Base-by-base conservation (phyloP, 2,113 vertebrate species). In the Ailurus styani region DNA sequence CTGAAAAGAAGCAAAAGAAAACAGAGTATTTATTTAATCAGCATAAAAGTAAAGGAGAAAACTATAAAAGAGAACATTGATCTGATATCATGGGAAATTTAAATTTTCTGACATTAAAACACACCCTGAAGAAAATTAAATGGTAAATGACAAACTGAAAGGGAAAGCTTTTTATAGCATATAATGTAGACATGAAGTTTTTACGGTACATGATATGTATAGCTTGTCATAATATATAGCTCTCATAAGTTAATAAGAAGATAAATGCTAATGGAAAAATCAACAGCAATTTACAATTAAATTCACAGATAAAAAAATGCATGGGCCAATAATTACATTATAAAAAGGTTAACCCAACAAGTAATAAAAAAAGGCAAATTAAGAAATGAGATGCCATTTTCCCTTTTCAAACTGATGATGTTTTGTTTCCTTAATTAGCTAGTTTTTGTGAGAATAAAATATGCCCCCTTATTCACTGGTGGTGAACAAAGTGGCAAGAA, bases 51-150 rank as follows among this genome's bases (percentile, higher is more conserved):
- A 62, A 94, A 87, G 31, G 68, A 55, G 62, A 66, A 87, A 96
- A 72, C 21, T 75, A 78, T 52, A 73, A 84, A 93, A 93, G 79
- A 81, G 96, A 93, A 73, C 52, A 70, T 29, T 81, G 29, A 95
- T 88, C 42, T 88, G 75, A 13, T 93, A 87, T 52, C 66, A 94
- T 29, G 45, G 91, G 40, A 75, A 79, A 96, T 92, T 92, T 66
- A 82, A 72, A 83, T 96, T 92, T 96, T 84, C 55, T 93, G 90
- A 93, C 84, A 95, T 57, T 95, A 84, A 98, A 92, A 89, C 34
- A 73, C 70, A 70, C 83, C 37, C 83, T 77, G 93, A 95, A 96
- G 85, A 95, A 95, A 95, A 93, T 68, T 66, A 89, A 79, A 68
- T 81, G 42, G 91, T 45, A 85, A 90, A 86, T 73, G 34, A 87